Evolutionary conservation across 1,140 invertebrate species (phyloP).

Genomic region (Uloborus diversus): DNA sequence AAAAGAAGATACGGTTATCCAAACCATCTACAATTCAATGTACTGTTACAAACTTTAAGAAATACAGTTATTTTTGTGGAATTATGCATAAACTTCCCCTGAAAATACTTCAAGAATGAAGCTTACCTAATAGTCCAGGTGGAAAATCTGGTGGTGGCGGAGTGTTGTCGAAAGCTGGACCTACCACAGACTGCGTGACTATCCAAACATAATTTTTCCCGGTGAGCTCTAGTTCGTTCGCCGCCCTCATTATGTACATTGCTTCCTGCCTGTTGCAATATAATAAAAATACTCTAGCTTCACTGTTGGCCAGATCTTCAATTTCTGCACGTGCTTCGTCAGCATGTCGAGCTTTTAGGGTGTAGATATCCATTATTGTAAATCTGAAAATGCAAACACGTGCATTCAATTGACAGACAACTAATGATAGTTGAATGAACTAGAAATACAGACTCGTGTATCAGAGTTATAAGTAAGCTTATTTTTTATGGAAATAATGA

Average conservation of each 20-base stretch:
- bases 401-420: neutral
- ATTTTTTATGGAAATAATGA: too few species aligned
- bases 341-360: slow-evolving; percentile 41
- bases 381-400: slow-evolving; percentile 32
- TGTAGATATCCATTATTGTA: slow-evolving; percentile 58
- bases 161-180: slow-evolving; percentile 65
- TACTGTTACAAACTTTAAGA: too few species aligned
- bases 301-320: slow-evolving; percentile 81
- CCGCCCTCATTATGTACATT: slow-evolving; percentile 81
- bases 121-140: slow-evolving; percentile 90
- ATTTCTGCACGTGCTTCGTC: slow-evolving; percentile 48
- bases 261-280: slow-evolving; percentile 91
- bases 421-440: too few species aligned
- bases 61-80: too few species aligned
- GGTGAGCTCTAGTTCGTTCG: slow-evolving; percentile 84
- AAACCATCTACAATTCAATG: too few species aligned
- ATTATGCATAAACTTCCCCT: too few species aligned
- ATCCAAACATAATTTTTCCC: slow-evolving; percentile 97
- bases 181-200: slow-evolving; percentile 93
- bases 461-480: too few species aligned
- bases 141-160: slow-evolving; percentile 84
- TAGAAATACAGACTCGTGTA: too few species aligned
- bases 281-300: slow-evolving; percentile 91
- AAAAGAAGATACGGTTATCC: too few species aligned
- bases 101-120: too few species aligned